These are phyloP conservation scores for Nyctibius bracteatus DNA, from an alignment of 2,113 vertebrate genomes.

Conservation along the genomic window DNA sequence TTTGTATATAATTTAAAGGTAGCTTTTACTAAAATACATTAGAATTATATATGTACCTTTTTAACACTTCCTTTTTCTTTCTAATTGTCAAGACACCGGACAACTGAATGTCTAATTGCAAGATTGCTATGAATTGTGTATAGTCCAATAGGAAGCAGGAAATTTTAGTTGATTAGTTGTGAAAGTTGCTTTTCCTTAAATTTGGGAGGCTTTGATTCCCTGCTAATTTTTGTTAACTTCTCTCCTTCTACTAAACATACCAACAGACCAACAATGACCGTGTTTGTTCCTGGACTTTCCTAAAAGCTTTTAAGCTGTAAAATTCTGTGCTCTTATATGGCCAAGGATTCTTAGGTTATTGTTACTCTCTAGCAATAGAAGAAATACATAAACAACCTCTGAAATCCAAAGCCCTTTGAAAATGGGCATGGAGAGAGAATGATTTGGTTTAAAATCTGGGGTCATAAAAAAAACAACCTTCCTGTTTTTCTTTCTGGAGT, in stretches of 20 bases:
- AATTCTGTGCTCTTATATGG: neutral
- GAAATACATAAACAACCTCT: neutral
- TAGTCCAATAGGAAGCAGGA: neutral
- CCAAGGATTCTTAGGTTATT: neutral
- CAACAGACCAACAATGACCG: neutral
- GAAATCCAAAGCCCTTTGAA: neutral
- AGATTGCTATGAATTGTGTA: neutral
- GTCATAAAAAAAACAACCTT: accelerated
- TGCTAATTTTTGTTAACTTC: neutral
- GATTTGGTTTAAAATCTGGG: neutral
- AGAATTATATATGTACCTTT: neutral
- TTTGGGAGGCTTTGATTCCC: neutral
- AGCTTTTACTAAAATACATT: neutral
- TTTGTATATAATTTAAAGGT: neutral
- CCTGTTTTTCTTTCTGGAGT: neutral
- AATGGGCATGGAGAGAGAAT: neutral
- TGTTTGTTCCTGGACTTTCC: neutral
- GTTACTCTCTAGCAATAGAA: neutral
- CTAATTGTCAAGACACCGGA: neutral
- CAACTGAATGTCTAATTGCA: neutral
- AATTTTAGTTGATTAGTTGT: neutral
- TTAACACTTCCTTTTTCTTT: neutral
- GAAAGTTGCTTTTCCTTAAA: neutral
- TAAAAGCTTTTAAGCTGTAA: neutral
- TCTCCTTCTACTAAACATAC: neutral